phyloP scores from a whole-genome alignment of 2,113 vertebrate species.

The Ginglymostoma cirratum region DNA sequence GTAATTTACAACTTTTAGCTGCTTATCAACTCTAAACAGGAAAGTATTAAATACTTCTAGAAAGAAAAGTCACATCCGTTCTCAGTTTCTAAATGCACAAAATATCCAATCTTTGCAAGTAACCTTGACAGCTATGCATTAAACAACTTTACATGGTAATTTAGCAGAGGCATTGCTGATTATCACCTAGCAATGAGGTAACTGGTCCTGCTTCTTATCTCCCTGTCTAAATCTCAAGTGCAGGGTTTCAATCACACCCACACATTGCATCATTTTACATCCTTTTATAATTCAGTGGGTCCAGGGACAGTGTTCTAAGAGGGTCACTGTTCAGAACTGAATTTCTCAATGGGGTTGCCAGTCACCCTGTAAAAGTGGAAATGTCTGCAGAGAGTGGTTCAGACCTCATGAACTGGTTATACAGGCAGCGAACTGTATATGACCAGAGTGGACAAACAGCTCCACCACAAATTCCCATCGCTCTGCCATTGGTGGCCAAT shows the following conservation, averaged over 20 bases:
- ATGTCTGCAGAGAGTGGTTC: background rate
- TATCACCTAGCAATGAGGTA: background rate
- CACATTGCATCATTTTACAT: background rate
- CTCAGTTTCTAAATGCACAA: background rate
- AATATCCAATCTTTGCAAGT: background rate
- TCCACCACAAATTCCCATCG: background rate
- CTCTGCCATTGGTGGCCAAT: background rate
- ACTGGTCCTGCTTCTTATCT: background rate
- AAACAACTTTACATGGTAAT: background rate
- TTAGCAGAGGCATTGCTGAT: background rate
- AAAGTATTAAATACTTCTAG: background rate
- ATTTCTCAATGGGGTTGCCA: background rate
- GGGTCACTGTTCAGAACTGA: background rate
- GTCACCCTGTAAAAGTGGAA: background rate
- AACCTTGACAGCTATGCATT: conserved; percentile 12
- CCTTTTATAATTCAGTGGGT: background rate
- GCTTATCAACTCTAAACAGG: background rate
- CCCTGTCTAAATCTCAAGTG: background rate
- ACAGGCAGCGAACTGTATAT: background rate
- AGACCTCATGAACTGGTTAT: background rate
- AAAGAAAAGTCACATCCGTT: background rate
- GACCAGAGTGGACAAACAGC: background rate
- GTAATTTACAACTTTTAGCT: background rate
- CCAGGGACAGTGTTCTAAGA: background rate
- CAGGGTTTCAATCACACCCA: conserved; percentile 16